Evolutionary conservation across 2,113 vertebrate genomes (phyloP), one percentile per base, ranked within the genome.

Genomic region (Mirounga angustirostris): DNA sequence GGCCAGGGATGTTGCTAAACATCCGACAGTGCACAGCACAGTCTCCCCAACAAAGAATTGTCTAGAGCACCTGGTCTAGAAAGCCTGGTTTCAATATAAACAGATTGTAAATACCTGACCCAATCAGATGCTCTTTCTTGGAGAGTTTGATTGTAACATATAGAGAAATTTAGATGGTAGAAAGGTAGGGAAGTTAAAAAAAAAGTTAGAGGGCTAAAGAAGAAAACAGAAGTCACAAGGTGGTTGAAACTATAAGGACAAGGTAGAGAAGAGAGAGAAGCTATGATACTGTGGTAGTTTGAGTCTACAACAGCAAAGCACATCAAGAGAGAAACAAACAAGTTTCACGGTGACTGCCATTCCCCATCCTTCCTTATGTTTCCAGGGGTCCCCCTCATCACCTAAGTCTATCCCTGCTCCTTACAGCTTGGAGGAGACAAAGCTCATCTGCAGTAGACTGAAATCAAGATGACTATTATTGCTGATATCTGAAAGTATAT

Each of bases 381-480:
- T 61, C 67, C 71, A n/a, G 7, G 22, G 30, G 54, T 92, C 36
- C 80, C 30, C 33, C 40, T 74, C 5, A 54, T 86, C 50, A 36
- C 61, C 58, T 67, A 65, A 58, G 79, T 58, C 21, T 22, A 43
- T 67, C 40, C 26, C 59, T 19, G 2, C 36, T 52, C 43, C 58
- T 94, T 92, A 79, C 4, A 74, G 80, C 8, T n/a, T 56, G 18
- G 79, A 73, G 22, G 61, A 94, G 28, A 94, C 24, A 94, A 46
- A 76, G 33, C 63, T 69, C 82, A 73, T 67, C 54, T 87, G 43
- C 10, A 85, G 11, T 24, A n/a, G 84, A 52, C 56, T 71, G 69
- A 95, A 96, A 90, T 90, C 33, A 95, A 96, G 79, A 74, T 81
- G 79, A 71, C 54, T 76, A 89, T 58, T 59, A 87, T 56, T 95